Evolutionary conservation across 2,113 vertebrate species (phyloP), one percentile per base, ranked within the genome.

Genomic region (Peucedramus taeniatus): DNA sequence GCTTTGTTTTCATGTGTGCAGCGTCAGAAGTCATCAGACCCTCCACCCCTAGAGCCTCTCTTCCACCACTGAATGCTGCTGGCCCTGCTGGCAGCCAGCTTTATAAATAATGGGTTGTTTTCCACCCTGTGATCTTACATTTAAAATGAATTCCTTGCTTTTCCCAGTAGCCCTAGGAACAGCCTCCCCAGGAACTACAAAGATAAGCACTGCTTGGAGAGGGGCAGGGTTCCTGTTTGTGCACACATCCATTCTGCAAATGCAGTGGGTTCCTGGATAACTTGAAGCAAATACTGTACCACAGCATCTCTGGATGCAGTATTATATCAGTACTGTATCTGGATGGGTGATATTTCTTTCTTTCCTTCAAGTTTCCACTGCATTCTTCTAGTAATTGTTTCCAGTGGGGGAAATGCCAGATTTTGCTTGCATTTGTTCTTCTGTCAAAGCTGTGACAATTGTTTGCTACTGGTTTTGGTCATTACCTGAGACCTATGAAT

Each of bases 1-100:
- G 96, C 71, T 96, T 92, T 82, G 83, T 22, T 85, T 93, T 75
- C 82, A 68, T 95, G 70, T 92, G 84, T 91, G 70, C 79, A 95
- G 83, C 44, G 35, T 66, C 90, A 64, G 8, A 86, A 72, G 12
- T 77, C 60, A 39, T 19, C 75, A 76, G 31, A 45, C 26, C 24
- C 35, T n/a, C 18, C n/a, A 64, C 31, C 30, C 33, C 6, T 50
- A 6, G 10, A 53, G 61, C 45, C 57, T 79, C 54, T 18, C 15
- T 92, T 63, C 51, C 40, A 39, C 31, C n/a, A 18, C n/a, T 47
- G 54, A 50, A 31, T 27, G 27, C 47, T 56, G 8, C 47, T 88
- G 42, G 19, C 63, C 30, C 27, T 81, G 60, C 53, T 66, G 9
- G n/a, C 56, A 68, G 1, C 21, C 65, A 78, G 64, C 35, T 93